These are phyloP conservation scores for Spodoptera picta DNA, from an alignment of 2,888 invertebrate genomes.

Conservation along the genomic window DNA sequence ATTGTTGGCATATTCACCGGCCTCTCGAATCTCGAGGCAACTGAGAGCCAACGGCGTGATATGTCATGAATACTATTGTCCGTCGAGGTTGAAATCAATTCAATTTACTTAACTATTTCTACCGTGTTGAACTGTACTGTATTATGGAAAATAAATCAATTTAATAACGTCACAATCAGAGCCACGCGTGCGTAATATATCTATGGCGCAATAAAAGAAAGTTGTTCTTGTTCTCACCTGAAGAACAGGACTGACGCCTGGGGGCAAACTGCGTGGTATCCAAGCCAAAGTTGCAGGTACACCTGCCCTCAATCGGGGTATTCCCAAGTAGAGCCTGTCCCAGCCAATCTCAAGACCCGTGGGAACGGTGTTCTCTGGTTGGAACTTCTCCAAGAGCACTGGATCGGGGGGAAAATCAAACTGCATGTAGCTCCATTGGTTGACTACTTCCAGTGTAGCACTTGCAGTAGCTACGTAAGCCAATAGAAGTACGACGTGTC, in stretches of 20 bases:
- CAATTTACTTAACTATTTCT: slow-evolving; percentile 16
- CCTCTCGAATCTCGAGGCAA: slow-evolving; percentile 35
- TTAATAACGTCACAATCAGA: slow-evolving; percentile 6
- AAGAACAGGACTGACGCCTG: slow-evolving; percentile 91
- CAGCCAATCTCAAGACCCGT: slow-evolving; percentile 93
- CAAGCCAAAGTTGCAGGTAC: slow-evolving; percentile 93
- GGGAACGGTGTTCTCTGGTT: slow-evolving; percentile 92
- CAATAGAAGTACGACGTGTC: slow-evolving; percentile 66
- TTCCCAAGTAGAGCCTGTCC: slow-evolving; percentile 92
- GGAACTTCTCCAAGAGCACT: slow-evolving; percentile 87
- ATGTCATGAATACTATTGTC: slow-evolving; percentile 46
- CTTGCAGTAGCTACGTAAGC: slow-evolving; percentile 74
- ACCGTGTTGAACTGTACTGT: slow-evolving; percentile 3
- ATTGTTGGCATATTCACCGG: slow-evolving; percentile 33
- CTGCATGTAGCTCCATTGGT: slow-evolving; percentile 91
- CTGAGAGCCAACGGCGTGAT: slow-evolving; percentile 41
- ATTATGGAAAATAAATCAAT: slow-evolving; percentile 6
- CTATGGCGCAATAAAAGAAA: slow-evolving; percentile 37
- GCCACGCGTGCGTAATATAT: background rate
- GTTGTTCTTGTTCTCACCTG: slow-evolving; percentile 79
- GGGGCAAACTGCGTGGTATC: slow-evolving; percentile 90
- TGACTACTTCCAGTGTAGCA: slow-evolving; percentile 89
- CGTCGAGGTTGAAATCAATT: slow-evolving; percentile 26
- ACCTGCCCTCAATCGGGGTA: slow-evolving; percentile 92
- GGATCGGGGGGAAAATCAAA: slow-evolving; percentile 91